Base-by-base conservation (phyloP, 2,888 invertebrate genomes). In the Stenurella melanura region DNA sequence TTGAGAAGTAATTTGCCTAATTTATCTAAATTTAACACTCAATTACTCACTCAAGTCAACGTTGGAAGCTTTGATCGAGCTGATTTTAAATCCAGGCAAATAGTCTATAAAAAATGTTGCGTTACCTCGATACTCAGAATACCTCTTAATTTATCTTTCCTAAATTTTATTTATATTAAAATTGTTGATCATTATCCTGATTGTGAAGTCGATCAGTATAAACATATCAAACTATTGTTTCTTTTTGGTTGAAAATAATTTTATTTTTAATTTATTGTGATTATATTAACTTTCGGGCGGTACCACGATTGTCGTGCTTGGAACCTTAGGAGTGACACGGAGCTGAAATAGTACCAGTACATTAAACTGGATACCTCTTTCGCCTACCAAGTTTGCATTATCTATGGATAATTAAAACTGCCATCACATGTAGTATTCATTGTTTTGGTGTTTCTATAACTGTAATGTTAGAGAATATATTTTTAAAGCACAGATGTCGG, bases 1-100 rank as follows among this genome's bases (percentile, higher is more conserved):
- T 50, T n/a, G 50, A 50, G 12, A 50, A 50, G 50, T 50, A 50
- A 50, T 50, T 50, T 50, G 50, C 50, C 15, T 50, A 50, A 50
- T 50, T 50, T 50, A 50, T 50, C 50, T 50, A 50, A 50, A 50
- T 50, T 50, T 50, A 50, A 50, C 50, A 50, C 50, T 50, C 50
- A 50, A 50, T 50, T 50, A 50, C 50, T 50, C 50, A 50, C 50
- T 50, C 50, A n/a, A 50, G 50, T 50, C 50, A 50, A 50, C 15
- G 50, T n/a, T 50, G 50, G 12, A n/a, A 50, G n/a, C 50, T 50
- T 50, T 50, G 50, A 50, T 50, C 50, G 50, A 50, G n/a, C 50
- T 50, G 50, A 50, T 50, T 50, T 50, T 50, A 50, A n/a, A 50
- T 50, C 15, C n/a, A 50, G 50, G 6, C 15, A n/a, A 50, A 50